These are phyloP conservation scores for Plectrocnemia conspersa DNA, from an alignment of 1,140 invertebrate species.

Conservation along the genomic window DNA sequence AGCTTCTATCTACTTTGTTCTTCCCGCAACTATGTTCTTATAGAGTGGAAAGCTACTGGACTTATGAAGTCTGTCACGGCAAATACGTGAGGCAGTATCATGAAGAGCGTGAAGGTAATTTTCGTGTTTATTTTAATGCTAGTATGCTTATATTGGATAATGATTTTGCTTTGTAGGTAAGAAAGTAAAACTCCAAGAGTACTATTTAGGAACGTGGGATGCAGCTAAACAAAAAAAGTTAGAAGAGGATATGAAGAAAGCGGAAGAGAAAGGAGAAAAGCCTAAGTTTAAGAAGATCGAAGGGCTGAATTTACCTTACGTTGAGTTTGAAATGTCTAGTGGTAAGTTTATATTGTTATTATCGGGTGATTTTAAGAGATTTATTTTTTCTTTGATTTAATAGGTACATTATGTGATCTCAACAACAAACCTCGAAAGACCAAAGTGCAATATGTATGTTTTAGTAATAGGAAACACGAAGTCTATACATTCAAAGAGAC, in stretches of 20 bases:
- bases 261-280: slow-evolving; percentile 44
- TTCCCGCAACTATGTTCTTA: slow-evolving; percentile 74
- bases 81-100: slow-evolving; percentile 88
- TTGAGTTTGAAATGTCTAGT: slow-evolving; percentile 72
- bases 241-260: slow-evolving; percentile 50
- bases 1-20: slow-evolving; percentile 73
- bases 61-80: slow-evolving; percentile 95
- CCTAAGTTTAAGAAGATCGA: slow-evolving; percentile 74
- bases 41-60: slow-evolving; percentile 92
- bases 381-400: slow-evolving; percentile 25
- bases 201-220: slow-evolving; percentile 72
- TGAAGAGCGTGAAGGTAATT: slow-evolving; percentile 78
- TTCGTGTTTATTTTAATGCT: background rate
- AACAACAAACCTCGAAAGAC: slow-evolving; percentile 76
- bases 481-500: slow-evolving; percentile 90
- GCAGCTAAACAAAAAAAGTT: slow-evolving; percentile 55
- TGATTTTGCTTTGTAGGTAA: slow-evolving; percentile 51
- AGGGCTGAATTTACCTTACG: slow-evolving; percentile 76
- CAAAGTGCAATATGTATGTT: slow-evolving; percentile 80
- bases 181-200: slow-evolving; percentile 75
- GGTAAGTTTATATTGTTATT: too few relatives aligned
- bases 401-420: slow-evolving; percentile 85
- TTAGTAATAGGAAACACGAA: slow-evolving; percentile 80
- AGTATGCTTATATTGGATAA: background rate
- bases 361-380: background rate